Conservation (phyloP, 2,888 invertebrate species). For the Hydrotaea diabolus region DNA sequence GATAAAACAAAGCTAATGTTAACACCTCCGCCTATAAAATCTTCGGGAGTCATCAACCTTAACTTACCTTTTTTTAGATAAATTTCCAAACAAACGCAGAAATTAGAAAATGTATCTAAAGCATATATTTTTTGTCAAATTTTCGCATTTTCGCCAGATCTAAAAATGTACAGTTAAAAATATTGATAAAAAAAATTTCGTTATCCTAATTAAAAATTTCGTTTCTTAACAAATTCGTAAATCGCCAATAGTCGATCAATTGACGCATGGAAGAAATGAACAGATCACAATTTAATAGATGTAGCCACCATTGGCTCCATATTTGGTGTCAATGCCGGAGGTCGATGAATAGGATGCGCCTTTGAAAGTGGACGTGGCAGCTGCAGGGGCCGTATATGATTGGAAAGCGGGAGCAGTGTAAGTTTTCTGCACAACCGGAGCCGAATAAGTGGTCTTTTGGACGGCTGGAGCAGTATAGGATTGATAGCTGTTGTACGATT, state of each 20-base stretch:
- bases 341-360: constrained; percentile 53
- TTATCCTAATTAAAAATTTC: constrained; percentile 8
- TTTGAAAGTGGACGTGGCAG: constrained; percentile 49
- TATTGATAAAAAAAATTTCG: neutral
- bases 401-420: constrained; percentile 30
- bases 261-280: neutral
- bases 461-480: constrained; percentile 47
- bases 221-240: constrained; percentile 15
- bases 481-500: constrained; percentile 58
- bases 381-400: constrained; percentile 44
- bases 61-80: too few species aligned
- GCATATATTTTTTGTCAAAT: neutral
- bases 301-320: constrained; percentile 75
- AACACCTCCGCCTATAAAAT: too few species aligned
- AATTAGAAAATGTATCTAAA: neutral
- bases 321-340: constrained; percentile 73
- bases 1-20: too few species aligned
- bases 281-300: constrained; percentile 70
- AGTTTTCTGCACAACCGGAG: constrained; percentile 39
- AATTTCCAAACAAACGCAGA: neutral
- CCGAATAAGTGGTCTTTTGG: constrained; percentile 25
- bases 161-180: neutral
- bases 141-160: neutral
- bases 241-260: constrained; percentile 19
- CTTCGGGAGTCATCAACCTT: too few species aligned